Base-by-base conservation (phyloP, 2,888 invertebrate genomes). In the Argyresthia goedartella region DNA sequence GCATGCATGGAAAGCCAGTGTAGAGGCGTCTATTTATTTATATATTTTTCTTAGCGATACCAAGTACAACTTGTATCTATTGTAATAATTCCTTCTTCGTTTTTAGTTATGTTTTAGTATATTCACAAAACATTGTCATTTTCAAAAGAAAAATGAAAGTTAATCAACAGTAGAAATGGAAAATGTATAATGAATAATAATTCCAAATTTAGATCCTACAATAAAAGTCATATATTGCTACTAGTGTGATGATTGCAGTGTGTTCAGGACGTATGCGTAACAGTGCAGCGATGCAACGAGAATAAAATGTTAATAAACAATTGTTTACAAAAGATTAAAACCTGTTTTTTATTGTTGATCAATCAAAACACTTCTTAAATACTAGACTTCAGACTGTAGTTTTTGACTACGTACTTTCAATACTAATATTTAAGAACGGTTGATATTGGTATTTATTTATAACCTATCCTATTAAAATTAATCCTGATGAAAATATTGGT, bases 281-380 rank as follows among this genome's bases (percentile, higher is more conserved):
- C 71, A 76, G 69, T 77, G 79, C 77, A 76, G 75, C 69, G 73
- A 79, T 77, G 79, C 79, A 76, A 73, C 73, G 73, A 82, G 75
- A 77, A 80, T 86, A 86, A 86, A 82, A 87, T 86, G 86, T 87
- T 87, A 87, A 87, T 85, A 86, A 86, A 87, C 85, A 87, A 86
- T 87, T 87, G 87, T 87, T 87, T 87, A 87, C 85, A 86, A 87
- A 87, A 87, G 81, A 86, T 81, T 76, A 77, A 60, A 60, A 7
- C 57, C 57, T 55, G 64, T 55, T 72, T 82, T 82, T 85, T 64
- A 49, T 49, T 48, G n/a, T n/a, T n/a, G n/a, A n/a, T n/a, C n/a
- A n/a, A n/a, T n/a, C n/a, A n/a, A n/a, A n/a, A n/a, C n/a, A n/a
- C n/a, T n/a, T n/a, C n/a, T n/a, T 48, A 1, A 1, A 14, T 14